A percentile compares a stretch with the other conserved stretches of the same genome.
These are phyloP conservation scores for Willowsia nigromaculata DNA, from an alignment of 2,888 invertebrate genomes.

Conservation along the genomic window DNA sequence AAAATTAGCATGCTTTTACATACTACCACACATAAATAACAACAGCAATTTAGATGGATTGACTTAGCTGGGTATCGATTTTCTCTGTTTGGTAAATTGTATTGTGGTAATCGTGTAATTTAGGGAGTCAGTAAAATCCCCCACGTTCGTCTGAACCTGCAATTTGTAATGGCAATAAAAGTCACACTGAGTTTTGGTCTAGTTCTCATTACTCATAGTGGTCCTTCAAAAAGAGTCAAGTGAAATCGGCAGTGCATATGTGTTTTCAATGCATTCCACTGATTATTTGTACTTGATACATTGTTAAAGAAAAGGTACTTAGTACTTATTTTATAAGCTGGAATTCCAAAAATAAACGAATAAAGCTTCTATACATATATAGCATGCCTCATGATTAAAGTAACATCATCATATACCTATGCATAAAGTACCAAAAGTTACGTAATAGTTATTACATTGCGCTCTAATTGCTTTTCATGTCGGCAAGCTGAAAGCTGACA, in stretches of 20 bases:
- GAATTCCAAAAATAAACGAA: too few species aligned
- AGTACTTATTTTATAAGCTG: too few species aligned
- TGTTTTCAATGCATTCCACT: background rate
- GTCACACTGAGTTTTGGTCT: slow-evolving; percentile 42
- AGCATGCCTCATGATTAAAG: too few species aligned
- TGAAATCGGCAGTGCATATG: background rate
- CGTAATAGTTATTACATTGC: background rate
- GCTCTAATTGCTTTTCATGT: slow-evolving; percentile 33
- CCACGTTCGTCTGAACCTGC: slow-evolving; percentile 40
- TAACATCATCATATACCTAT: too few species aligned
- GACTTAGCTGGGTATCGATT: slow-evolving; percentile 4
- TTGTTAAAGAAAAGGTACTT: too few species aligned
- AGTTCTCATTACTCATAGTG: background rate
- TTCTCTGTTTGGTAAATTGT: background rate
- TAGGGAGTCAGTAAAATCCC: slow-evolving; percentile 44
- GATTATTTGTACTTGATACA: too few species aligned
- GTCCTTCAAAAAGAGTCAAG: background rate
- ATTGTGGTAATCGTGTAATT: background rate
- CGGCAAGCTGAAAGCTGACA: background rate
- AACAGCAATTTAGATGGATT: slow-evolving; percentile 5
- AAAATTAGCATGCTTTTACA: slow-evolving; percentile 52
- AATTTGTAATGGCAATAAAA: slow-evolving; percentile 66
- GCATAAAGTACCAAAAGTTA: background rate
- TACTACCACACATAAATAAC: background rate
- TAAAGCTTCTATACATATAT: too few species aligned